Percentiles rank a stretch among this genome's conserved stretches.
Evolutionary conservation across 1,140 invertebrate genomes (phyloP).

Genomic region (Riptortus pedestris): DNA sequence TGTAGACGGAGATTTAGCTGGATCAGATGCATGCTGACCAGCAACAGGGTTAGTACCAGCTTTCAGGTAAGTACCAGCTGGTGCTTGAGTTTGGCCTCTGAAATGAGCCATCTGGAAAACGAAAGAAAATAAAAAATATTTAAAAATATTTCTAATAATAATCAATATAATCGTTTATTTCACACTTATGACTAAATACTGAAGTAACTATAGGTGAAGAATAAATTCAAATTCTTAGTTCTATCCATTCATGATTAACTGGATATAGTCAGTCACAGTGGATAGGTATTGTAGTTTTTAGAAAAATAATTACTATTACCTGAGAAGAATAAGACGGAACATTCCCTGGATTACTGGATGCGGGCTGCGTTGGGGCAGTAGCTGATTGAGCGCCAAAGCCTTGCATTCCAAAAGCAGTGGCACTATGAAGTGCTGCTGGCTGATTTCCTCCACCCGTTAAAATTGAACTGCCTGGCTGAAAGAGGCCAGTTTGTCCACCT

Average conservation of each 20-base stretch:
- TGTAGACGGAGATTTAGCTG: conserved; percentile 25
- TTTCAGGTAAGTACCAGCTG: conserved; percentile 37
- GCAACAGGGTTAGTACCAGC: not conserved
- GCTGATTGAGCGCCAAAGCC: conserved; percentile 49
- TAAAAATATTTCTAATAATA: too few species aligned
- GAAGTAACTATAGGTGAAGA: too few species aligned
- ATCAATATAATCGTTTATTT: too few species aligned
- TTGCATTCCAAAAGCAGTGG: conserved; percentile 45
- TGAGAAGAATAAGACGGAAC: conserved; percentile 34
- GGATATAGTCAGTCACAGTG: too few species aligned
- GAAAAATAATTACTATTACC: conserved; percentile 7
- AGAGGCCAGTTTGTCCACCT: conserved; percentile 43
- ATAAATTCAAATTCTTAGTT: too few species aligned
- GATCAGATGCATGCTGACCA: conserved; percentile 29
- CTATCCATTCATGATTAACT: too few species aligned
- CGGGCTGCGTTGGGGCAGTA: conserved; percentile 42
- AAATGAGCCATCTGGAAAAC: conserved; percentile 27
- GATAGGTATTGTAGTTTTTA: too few species aligned
- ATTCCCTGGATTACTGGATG: conserved; percentile 35
- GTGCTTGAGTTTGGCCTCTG: conserved; percentile 36
- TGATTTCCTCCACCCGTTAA: conserved; percentile 38
- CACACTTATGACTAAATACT: too few species aligned
- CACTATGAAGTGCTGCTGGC: conserved; percentile 41
- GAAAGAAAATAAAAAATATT: too few species aligned
- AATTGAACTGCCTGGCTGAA: conserved; percentile 42